A percentile compares a stretch with the other conserved stretches of the same genome.
These are phyloP conservation scores for Spinus olivaceus DNA, from an alignment of 2,797 vertebrate genomes.

Conservation along the genomic window DNA sequence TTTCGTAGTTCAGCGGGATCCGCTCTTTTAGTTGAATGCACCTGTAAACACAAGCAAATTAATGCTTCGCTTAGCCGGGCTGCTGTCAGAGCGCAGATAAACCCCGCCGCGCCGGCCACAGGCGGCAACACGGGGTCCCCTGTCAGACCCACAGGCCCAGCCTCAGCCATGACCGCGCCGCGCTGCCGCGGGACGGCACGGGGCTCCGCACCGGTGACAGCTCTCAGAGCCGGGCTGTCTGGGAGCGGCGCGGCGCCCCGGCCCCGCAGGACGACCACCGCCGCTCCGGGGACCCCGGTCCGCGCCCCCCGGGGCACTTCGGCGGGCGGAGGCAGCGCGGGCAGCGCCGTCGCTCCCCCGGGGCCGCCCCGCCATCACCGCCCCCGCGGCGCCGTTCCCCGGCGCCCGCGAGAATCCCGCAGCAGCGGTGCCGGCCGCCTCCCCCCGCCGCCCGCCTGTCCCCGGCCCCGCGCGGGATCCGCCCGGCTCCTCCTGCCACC, in stretches of 20 bases:
- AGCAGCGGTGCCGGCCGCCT: neutral
- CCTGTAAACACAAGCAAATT: constrained; percentile 71
- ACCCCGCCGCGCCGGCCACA: neutral
- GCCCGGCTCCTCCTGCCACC: constrained; percentile 39
- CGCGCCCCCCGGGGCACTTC: neutral
- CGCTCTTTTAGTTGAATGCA: constrained; percentile 88
- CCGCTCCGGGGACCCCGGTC: neutral
- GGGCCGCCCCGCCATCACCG: neutral
- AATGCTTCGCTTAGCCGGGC: neutral
- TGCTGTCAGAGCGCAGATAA: neutral
- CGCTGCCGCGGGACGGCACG: neutral
- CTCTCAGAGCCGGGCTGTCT: neutral
- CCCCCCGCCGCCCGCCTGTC: neutral
- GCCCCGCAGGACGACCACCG: neutral
- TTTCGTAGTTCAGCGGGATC: constrained; percentile 88
- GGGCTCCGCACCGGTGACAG: neutral
- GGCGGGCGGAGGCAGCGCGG: neutral
- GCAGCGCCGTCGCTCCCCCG: neutral
- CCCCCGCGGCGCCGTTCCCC: neutral
- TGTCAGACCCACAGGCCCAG: neutral
- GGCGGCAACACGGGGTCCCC: neutral
- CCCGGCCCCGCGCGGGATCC: neutral
- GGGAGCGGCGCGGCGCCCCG: neutral
- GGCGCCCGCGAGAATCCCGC: neutral
- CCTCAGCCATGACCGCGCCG: neutral